Conservation (phyloP, 2,888 invertebrate species). For the Pseudanteris insignis region DNA sequence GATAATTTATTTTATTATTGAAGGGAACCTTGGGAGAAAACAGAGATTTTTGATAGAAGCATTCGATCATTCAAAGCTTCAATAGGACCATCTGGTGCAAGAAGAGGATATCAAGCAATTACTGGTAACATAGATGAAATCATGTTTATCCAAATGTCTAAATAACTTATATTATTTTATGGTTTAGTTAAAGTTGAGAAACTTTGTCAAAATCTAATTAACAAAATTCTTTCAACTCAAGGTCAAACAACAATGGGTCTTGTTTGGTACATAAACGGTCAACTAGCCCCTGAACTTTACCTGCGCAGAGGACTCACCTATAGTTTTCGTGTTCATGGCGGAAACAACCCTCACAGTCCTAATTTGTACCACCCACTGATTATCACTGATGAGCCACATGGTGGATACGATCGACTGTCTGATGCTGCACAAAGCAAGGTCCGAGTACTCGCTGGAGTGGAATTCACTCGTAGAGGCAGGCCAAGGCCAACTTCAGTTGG, state of each 20-base stretch:
- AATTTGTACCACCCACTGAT: conserved; percentile 89
- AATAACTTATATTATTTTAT: too few species aligned
- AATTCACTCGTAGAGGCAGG: conserved; percentile 82
- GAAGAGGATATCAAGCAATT: conserved; percentile 79
- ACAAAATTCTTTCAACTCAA: too few species aligned
- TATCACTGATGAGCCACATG: conserved; percentile 84
- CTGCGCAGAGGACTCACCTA: conserved; percentile 86
- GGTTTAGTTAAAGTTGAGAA: too few species aligned
- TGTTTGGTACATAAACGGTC: conserved; percentile 94
- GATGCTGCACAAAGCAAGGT: conserved; percentile 77
- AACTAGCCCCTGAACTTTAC: conserved; percentile 86
- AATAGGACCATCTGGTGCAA: conserved; percentile 85
- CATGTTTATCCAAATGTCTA: too few species aligned
- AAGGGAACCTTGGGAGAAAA: conserved; percentile 68
- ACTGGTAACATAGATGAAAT: conserved; percentile 73
- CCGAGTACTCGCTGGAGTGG: conserved; percentile 81
- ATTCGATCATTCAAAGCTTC: conserved; percentile 82
- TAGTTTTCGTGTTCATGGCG: conserved; percentile 82
- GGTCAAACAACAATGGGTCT: conserved; percentile 77
- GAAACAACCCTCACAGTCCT: conserved; percentile 88
- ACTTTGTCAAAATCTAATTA: too few species aligned
- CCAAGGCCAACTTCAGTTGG: conserved; percentile 85
- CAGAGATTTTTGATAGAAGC: conserved; percentile 69
- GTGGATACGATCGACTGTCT: conserved; percentile 80
- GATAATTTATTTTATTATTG: conserved; percentile 1